Base-by-base conservation (phyloP, 2,113 vertebrate species). In the Accipiter cooperii region DNA sequence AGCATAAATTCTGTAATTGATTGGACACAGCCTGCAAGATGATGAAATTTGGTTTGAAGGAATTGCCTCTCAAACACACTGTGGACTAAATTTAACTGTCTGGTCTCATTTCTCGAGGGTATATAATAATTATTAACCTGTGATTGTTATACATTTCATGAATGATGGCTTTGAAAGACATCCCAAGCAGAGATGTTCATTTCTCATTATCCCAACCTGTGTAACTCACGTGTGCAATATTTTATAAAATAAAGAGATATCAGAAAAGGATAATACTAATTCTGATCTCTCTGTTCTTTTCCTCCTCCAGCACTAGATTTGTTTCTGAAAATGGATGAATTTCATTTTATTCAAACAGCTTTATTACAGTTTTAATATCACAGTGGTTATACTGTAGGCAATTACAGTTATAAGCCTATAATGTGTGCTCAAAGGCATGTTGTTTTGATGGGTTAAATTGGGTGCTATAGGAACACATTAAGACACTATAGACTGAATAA, bases 211-310 rank as follows among this genome's bases (percentile, higher is more conserved):
- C 38, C 19, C 13, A 73, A 52, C 12, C 33, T 28, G 21, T 81
- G 36, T 83, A 96, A 95, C 8, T 89, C 49, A 17, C 16, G 87
- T 61, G 86, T 85, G 54, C 83, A 95, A 87, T 87, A 96, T 94
- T 97, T 97, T 93, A 63, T 93, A 96, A 89, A 96, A 95, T 94
- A 95, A 93, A 96, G 40, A 52, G 8, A 21, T 80, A 78, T 5
- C 19, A 60, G 34, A 52, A 87, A 73, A 84, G 5, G 13, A 12
- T 46, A 77, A 80, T 17, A 25, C 15, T 25, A 22, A 38, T 74
- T 54, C 46, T 60, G 16, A 42, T 69, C 13, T 78, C 17, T 70
- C 26, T 74, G 9, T 55, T 91, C 29, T 76, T 38, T 90, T 88
- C 44, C 22, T 78, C 18, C 6, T 68, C 11, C 18, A 51, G 29